Conservation (phyloP, 2,113 vertebrate species). For the Vimba vimba region DNA sequence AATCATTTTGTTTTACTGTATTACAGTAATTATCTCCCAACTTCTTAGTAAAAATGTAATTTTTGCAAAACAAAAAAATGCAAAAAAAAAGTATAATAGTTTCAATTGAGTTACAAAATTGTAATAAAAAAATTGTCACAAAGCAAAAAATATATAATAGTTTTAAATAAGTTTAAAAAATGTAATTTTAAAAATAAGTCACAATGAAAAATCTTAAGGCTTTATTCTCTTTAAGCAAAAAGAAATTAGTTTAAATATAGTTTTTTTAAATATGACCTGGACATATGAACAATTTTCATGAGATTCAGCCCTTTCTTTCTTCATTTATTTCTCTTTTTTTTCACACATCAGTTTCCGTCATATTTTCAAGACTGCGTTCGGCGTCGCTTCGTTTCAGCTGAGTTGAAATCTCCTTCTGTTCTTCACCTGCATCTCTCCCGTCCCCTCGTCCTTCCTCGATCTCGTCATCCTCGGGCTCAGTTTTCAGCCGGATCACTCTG, state of each 20-base stretch:
- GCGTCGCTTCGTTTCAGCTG: slow-evolving; percentile 15
- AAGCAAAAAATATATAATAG: too few relatives aligned
- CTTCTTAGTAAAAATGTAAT: neutral
- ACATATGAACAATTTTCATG: neutral
- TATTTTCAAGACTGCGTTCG: slow-evolving; percentile 31
- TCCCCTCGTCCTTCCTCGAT: slow-evolving; percentile 30
- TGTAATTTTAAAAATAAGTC: neutral
- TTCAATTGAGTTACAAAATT: neutral
- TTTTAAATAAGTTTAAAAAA: too few relatives aligned
- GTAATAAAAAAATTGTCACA: too few relatives aligned
- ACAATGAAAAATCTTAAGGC: neutral
- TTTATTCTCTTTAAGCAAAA: neutral
- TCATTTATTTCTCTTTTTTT: neutral
- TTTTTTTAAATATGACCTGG: neutral
- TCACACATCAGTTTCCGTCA: slow-evolving; percentile 57
- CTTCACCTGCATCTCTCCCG: slow-evolving; percentile 22
- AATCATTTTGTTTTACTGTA: neutral
- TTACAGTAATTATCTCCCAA: neutral
- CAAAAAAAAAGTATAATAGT: neutral
- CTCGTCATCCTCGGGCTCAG: slow-evolving; percentile 45
- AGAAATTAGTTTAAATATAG: too few relatives aligned
- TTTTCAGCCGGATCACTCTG: slow-evolving; percentile 47
- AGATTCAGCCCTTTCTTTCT: neutral
- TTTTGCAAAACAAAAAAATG: too few relatives aligned
- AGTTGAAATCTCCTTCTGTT: neutral